phyloP scores from a whole-genome alignment of 2,797 vertebrate species.

The Dryobates pubescens region DNA sequence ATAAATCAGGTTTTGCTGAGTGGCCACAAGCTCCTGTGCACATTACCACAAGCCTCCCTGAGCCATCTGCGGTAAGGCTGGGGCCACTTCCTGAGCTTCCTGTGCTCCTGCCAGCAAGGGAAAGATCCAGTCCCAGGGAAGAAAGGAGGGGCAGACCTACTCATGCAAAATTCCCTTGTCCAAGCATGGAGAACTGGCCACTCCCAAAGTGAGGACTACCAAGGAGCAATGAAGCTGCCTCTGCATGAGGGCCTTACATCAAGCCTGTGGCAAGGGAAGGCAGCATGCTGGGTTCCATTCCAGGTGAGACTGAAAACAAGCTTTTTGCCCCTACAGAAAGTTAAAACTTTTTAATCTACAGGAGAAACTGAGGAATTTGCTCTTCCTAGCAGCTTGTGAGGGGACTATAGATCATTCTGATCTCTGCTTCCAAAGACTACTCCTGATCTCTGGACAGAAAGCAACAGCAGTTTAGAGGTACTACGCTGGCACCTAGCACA shows the following conservation, averaged over 20 bases:
- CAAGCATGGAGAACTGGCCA: background rate
- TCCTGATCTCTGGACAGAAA: conserved; percentile 24
- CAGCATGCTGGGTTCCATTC: background rate
- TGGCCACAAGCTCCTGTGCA: background rate
- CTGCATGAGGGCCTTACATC: background rate
- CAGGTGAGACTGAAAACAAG: background rate
- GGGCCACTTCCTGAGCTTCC: background rate
- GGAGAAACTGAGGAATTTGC: background rate
- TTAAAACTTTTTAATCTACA: background rate
- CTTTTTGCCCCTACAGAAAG: background rate
- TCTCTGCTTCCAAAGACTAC: background rate
- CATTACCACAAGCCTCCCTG: rapidly evolving
- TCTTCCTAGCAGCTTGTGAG: background rate
- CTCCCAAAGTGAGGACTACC: rapidly evolving
- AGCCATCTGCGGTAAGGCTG: background rate
- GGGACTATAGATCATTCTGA: background rate
- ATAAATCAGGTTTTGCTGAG: background rate
- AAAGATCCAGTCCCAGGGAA: background rate
- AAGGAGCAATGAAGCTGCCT: background rate
- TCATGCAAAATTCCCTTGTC: background rate
- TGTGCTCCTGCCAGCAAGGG: background rate
- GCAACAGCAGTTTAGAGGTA: background rate
- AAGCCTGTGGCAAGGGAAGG: background rate
- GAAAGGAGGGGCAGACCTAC: background rate
- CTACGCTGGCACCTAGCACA: background rate